Conservation (phyloP, 2,113 vertebrate species). For the Struthio camelus region DNA sequence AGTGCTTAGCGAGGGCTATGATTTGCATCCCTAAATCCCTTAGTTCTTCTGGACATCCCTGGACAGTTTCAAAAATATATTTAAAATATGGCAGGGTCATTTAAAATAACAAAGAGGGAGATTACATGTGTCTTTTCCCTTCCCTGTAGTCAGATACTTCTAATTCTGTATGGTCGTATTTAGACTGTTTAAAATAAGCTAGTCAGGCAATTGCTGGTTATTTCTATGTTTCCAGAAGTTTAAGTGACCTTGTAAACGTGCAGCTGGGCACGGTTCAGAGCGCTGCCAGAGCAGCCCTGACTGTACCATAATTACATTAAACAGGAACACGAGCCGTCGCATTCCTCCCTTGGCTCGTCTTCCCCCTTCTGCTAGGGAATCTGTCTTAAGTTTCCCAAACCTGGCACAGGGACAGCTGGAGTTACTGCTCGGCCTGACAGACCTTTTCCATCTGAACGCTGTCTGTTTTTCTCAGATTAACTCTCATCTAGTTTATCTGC, state of each 20-base stretch:
- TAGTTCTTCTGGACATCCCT: background rate
- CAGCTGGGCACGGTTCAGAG: constrained; percentile 39
- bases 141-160: background rate
- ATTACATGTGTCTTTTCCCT: background rate
- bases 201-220: background rate
- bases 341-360: background rate
- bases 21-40: background rate
- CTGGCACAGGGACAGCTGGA: constrained; percentile 15
- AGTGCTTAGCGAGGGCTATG: background rate
- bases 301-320: constrained; percentile 31
- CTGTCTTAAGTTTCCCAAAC: background rate
- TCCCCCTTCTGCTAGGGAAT: background rate
- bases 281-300: background rate
- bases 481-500: background rate
- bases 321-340: background rate
- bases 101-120: background rate
- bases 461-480: background rate
- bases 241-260: constrained; percentile 43
- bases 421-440: rapidly evolving
- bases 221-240: constrained; percentile 4
- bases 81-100: background rate
- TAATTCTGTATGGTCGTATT: background rate
- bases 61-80: background rate
- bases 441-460: background rate
- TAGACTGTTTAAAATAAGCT: background rate